Base-by-base conservation (phyloP, 2,888 invertebrate species). In the Drosophila leonis region DNA sequence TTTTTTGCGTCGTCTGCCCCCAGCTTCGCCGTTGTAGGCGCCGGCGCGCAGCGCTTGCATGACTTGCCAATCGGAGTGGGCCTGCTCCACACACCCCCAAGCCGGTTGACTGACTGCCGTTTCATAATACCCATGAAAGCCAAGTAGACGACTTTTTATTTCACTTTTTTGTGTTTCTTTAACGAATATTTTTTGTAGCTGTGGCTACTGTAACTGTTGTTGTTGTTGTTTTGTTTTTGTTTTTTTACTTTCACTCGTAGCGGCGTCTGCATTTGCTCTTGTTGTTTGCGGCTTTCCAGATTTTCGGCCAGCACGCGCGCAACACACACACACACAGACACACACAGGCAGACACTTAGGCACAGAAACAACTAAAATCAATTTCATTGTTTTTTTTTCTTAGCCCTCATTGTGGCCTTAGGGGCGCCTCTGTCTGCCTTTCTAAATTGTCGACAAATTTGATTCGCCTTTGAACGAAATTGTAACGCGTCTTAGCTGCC, bases 81-180 rank as follows among this genome's bases (percentile, higher is more conserved):
- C 4, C 29, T 13, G 27, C 60, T 9, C 41, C 42, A 15, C 42
- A 66, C 48, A 31, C 48, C 31, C 18, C 54, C 49, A 75, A 63
- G 73, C 49, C 66, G 88, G 69, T 84, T 84, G 85, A 87, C 69
- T 85, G 80, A 82, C 80, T 89, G 76, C 74, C 85, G 88, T 84
- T 84, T 84, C 84, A 88, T 84, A 84, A 84, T 88, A 89, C 60
- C 88, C 85, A 82, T 70, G 90, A 89, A 84, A 89, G 90, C 87
- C 77, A 72, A 88, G 83, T 72, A 67, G 72, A 59, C 60, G 52
- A 55, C 42, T 44, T 63, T 81, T 75, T 86, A 66, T 88, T 88
- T 88, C 86, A 88, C 83, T 83, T 88, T 83, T 82, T 55, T n/a
- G 1, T n/a, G n/a, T 39, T 6, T 15, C n/a, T 24, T 48, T 49